phyloP scores from a whole-genome alignment of 2,888 invertebrate genomes.

The Geophilus truncorum region DNA sequence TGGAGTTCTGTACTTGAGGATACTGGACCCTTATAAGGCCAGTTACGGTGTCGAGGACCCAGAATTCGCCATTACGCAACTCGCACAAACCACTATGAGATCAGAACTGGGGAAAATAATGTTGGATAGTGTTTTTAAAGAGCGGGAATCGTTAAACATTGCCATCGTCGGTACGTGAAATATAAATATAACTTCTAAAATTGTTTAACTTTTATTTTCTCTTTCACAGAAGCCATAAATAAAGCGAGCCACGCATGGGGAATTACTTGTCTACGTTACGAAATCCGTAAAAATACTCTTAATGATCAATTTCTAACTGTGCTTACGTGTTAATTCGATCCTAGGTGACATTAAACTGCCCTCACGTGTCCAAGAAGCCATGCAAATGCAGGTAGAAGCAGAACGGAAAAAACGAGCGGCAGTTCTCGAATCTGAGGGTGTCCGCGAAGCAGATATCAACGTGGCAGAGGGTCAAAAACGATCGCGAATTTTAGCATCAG shows the following conservation, averaged over 20 bases:
- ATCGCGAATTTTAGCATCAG: slow-evolving; percentile 86
- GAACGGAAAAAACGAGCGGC: slow-evolving; percentile 94
- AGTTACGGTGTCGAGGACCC: slow-evolving; percentile 99
- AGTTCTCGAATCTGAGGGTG: slow-evolving; percentile 90
- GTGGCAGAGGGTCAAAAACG: slow-evolving; percentile 94
- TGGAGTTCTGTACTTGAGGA: slow-evolving; percentile 90
- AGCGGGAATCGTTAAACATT: slow-evolving; percentile 90
- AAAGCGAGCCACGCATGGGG: slow-evolving; percentile 99
- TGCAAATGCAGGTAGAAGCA: slow-evolving; percentile 99
- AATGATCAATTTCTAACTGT: too few relatives aligned
- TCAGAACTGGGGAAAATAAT: slow-evolving; percentile 97
- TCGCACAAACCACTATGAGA: slow-evolving; percentile 99
- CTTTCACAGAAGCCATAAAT: slow-evolving; percentile 72
- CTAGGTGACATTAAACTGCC: slow-evolving; percentile 88
- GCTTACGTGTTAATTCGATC: too few relatives aligned
- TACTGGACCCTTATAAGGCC: slow-evolving; percentile 87
- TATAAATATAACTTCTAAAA: not conserved
- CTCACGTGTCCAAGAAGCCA: slow-evolving; percentile 89
- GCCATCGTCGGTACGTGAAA: slow-evolving; percentile 65
- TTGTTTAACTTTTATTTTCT: not conserved
- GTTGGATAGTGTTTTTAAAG: slow-evolving; percentile 92
- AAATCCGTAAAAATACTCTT: slow-evolving; percentile 80
- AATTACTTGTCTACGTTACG: slow-evolving; percentile 89
- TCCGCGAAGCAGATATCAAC: slow-evolving; percentile 72
- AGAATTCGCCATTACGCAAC: slow-evolving; percentile 96